phyloP scores from a whole-genome alignment of 2,113 vertebrate genomes.

The Campylorhamphus procurvoides region DNA sequence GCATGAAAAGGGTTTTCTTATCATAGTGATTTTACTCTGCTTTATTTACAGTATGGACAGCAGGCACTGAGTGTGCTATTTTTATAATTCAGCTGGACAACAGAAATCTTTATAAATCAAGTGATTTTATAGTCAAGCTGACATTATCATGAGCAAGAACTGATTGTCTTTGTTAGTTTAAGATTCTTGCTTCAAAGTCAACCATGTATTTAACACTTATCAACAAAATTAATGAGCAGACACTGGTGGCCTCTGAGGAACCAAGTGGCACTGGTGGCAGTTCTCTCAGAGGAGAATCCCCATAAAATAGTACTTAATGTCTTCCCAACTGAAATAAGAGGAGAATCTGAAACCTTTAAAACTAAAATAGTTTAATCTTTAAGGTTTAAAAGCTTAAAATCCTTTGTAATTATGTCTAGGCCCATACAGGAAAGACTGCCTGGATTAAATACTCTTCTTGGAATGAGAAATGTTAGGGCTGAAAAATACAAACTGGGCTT shows the following conservation, averaged over 20 bases:
- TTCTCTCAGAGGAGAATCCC: not conserved
- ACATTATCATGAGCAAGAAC: conserved; percentile 13
- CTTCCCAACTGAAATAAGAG: conserved; percentile 5
- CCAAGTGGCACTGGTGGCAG: not conserved
- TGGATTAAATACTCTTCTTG: not conserved
- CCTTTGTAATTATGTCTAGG: not conserved
- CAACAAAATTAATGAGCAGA: conserved; percentile 50
- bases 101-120: conserved; percentile 41
- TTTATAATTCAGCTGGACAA: not conserved
- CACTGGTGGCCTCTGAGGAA: not conserved
- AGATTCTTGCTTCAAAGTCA: conserved; percentile 23
- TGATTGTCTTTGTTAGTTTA: not conserved
- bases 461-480: not conserved
- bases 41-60: conserved; percentile 11
- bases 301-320: not conserved
- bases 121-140: conserved; percentile 12
- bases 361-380: not conserved
- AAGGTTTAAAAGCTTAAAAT: not conserved
- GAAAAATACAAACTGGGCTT: not conserved
- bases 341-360: not conserved
- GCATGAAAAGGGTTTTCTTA: not conserved
- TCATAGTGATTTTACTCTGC: not conserved
- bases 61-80: not conserved
- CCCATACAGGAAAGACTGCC: not conserved
- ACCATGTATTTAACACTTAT: conserved; percentile 33